A percentile compares a stretch with the other conserved stretches of the same genome.
These are phyloP conservation scores for Eurystomus gularis DNA, from an alignment of 2,113 vertebrate genomes.

Conservation along the genomic window DNA sequence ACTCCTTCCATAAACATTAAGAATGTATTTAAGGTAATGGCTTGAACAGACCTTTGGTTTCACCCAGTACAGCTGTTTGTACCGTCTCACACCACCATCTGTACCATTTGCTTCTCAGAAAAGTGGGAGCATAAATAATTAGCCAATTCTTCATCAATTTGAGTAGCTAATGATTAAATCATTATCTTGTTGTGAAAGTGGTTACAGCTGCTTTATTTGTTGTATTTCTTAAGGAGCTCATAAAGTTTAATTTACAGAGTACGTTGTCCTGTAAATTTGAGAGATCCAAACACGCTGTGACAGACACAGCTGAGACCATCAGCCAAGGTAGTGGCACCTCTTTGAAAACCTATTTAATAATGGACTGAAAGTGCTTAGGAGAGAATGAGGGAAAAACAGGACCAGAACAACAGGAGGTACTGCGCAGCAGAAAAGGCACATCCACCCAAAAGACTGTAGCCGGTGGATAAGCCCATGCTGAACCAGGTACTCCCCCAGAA, in stretches of 20 bases:
- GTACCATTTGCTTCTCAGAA: not conserved
- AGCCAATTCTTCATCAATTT: not conserved
- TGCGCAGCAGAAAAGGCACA: not conserved
- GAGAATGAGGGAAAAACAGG: rapidly evolving
- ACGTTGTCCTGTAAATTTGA: not conserved
- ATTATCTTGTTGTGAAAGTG: not conserved
- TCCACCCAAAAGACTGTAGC: not conserved
- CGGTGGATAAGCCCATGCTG: rapidly evolving
- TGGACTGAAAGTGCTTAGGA: rapidly evolving
- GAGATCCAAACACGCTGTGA: not conserved
- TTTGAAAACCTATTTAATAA: not conserved
- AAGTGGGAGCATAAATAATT: not conserved
- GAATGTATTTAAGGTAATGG: not conserved
- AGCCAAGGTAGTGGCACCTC: not conserved
- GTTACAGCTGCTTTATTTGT: not conserved
- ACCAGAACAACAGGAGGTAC: not conserved
- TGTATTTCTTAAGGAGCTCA: not conserved
- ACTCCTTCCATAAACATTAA: not conserved
- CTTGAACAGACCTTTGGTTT: not conserved
- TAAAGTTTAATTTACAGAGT: not conserved
- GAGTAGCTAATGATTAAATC: not conserved
- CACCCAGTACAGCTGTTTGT: not conserved
- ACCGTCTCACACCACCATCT: not conserved
- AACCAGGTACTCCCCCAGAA: not conserved
- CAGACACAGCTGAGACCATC: not conserved